Evolutionary conservation across 1,140 invertebrate species (phyloP).

Genomic region (Metaphire vulgaris): DNA sequence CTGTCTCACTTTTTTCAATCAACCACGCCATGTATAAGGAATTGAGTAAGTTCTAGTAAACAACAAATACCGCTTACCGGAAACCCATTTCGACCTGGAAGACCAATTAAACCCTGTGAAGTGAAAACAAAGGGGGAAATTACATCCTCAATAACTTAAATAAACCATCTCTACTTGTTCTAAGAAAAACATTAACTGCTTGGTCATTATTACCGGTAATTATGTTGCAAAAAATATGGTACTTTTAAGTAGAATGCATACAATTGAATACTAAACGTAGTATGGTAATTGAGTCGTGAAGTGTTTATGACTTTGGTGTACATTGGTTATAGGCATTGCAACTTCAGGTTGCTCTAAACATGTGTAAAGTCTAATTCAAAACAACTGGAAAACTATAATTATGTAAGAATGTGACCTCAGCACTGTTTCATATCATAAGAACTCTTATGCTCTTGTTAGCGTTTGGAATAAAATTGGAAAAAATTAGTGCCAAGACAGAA

Average conservation of each 20-base stretch:
- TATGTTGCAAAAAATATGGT: too few relatives aligned
- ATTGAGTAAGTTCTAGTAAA: background rate
- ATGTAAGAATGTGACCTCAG: too few relatives aligned
- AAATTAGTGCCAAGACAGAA: too few relatives aligned
- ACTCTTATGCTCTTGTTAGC: too few relatives aligned
- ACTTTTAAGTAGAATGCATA: too few relatives aligned
- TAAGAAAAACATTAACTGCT: background rate
- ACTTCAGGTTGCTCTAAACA: too few relatives aligned
- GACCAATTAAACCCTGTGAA: constrained; percentile 11
- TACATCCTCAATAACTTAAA: background rate
- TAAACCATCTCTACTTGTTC: background rate
- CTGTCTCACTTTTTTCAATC: background rate
- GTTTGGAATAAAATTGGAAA: too few relatives aligned
- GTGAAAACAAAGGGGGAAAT: background rate
- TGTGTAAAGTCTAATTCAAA: too few relatives aligned
- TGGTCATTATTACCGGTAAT: background rate
- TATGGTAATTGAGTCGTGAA: background rate
- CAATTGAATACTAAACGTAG: too few relatives aligned
- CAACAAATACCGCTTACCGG: background rate
- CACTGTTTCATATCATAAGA: too few relatives aligned
- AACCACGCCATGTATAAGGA: background rate
- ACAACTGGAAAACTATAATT: too few relatives aligned
- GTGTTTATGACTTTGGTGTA: background rate
- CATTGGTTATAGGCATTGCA: too few relatives aligned
- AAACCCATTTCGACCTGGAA: constrained; percentile 12